Evolutionary conservation across 2,797 vertebrate genomes (phyloP).

Genomic region (Apogon talboti): DNA sequence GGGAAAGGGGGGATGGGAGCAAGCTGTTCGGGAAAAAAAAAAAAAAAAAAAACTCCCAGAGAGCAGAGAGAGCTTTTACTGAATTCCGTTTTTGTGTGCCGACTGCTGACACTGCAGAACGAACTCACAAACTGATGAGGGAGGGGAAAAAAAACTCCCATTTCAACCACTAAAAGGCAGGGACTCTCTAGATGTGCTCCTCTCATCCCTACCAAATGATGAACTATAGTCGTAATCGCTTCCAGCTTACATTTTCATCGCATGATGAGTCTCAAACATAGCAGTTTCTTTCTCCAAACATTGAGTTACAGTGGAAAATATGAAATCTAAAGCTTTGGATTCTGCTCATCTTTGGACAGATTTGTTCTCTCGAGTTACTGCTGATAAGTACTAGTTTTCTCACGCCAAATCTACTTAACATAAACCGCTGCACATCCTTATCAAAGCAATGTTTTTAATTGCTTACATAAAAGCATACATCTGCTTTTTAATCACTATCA

Average conservation of each 20-base stretch:
- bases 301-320: no score
- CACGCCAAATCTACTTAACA: no score
- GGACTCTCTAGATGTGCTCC: slow-evolving; percentile 69
- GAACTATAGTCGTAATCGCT: slow-evolving; percentile 82
- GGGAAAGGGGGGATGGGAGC: slow-evolving; percentile 78
- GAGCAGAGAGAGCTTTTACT: slow-evolving; percentile 79
- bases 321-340: no score
- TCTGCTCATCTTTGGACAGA: no score
- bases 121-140: slow-evolving; percentile 80
- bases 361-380: no score
- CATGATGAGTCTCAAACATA: slow-evolving; percentile 51
- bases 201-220: slow-evolving; percentile 77
- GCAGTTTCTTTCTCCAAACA: slow-evolving; percentile 7
- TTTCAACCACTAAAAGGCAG: slow-evolving; percentile 81
- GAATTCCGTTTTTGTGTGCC: slow-evolving; percentile 86
- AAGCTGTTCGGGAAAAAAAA: slow-evolving; percentile 75
- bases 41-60: slow-evolving; percentile 60
- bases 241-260: slow-evolving; percentile 67
- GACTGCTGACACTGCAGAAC: slow-evolving; percentile 87
- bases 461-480: no score
- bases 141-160: slow-evolving; percentile 66
- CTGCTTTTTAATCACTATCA: no score
- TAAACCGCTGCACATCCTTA: no score
- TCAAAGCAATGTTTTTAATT: no score
- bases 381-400: no score